phyloP scores from a whole-genome alignment of 1,140 invertebrate genomes.

The Dendrolimus kikuchii region DNA sequence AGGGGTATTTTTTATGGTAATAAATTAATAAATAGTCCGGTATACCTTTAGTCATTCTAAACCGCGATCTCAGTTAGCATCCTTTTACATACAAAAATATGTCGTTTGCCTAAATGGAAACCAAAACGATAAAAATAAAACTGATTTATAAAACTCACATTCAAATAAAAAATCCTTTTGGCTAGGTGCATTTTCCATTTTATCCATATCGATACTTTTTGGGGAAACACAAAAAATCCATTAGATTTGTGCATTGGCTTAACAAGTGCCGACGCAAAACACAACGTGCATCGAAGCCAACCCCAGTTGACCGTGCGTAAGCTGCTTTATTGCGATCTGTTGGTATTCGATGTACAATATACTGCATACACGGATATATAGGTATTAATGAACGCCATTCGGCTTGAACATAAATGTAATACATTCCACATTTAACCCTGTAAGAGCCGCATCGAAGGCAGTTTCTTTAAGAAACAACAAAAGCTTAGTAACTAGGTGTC shows the following conservation, averaged over 20 bases:
- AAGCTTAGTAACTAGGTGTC: too few relatives aligned
- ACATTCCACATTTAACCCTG: too few relatives aligned
- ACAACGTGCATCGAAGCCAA: conserved; percentile 8
- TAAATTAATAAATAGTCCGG: not conserved
- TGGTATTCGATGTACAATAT: not conserved
- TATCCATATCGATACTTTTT: conserved; percentile 33
- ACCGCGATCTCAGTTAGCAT: not conserved
- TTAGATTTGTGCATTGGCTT: conserved; percentile 41
- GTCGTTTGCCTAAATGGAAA: not conserved
- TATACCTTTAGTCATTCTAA: not conserved
- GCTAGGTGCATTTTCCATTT: conserved; percentile 38
- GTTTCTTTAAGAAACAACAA: too few relatives aligned
- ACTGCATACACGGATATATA: too few relatives aligned
- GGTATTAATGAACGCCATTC: too few relatives aligned
- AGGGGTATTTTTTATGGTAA: too few relatives aligned
- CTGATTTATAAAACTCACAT: conserved; percentile 15
- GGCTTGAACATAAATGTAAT: too few relatives aligned
- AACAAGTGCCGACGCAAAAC: conserved; percentile 18
- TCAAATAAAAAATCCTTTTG: conserved; percentile 25
- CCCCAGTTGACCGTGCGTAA: conserved; percentile 31
- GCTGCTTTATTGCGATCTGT: conserved; percentile 28
- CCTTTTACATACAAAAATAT: not conserved
- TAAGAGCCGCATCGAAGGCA: too few relatives aligned
- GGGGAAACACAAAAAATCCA: conserved; percentile 45
- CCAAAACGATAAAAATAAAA: conserved; percentile 21